Evolutionary conservation across 2,113 vertebrate genomes (phyloP), one percentile per base, ranked within the genome.

Genomic region (Rhinogobius similis): DNA sequence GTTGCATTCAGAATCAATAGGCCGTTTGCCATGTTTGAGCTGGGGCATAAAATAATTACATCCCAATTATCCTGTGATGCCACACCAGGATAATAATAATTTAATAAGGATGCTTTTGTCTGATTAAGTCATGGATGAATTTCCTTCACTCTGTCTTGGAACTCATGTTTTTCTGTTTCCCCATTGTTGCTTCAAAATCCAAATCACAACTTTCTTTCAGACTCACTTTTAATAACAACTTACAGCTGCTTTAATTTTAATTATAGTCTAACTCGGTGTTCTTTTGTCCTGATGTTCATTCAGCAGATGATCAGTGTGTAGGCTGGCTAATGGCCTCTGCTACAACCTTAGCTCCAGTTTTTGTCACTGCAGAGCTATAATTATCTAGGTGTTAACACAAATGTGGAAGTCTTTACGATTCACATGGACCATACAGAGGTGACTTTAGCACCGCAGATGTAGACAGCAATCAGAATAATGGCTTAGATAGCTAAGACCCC

Each of bases 391-490:
- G 16, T 36, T 36, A 61, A 61, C 58, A 61, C 58, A 61, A 61
- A 10, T 61, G 29, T 61, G 29, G 58, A 36, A 26, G 58, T 32
- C 58, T 63, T 63, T 41, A 41, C n/a, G 27, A 62, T 36, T 62
- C 36, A 62, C 21, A 38, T 53, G 27, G 36, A 5, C 20, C 43
- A 44, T 59, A 16, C 16, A 20, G 43, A 67, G 63, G 39, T 46
- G 21, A 67, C 21, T 48, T 38, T 70, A 55, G 44, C 18, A 2
- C 48, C 46, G 36, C 62, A 56, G 55, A 46, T 62, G 4, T 16
- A 50, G 55, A 74, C 61, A 70, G 41, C 18, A 21, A 59, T 68
- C 13, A 2, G 62, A 21, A 64, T 59, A 71, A 64, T 75, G 44
- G 55, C 39, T 55, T 38, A 27, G 58, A 62, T 55, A 41, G 41